Conservation (phyloP, 2,113 vertebrate genomes). For the Zosterops hypoxanthus region DNA sequence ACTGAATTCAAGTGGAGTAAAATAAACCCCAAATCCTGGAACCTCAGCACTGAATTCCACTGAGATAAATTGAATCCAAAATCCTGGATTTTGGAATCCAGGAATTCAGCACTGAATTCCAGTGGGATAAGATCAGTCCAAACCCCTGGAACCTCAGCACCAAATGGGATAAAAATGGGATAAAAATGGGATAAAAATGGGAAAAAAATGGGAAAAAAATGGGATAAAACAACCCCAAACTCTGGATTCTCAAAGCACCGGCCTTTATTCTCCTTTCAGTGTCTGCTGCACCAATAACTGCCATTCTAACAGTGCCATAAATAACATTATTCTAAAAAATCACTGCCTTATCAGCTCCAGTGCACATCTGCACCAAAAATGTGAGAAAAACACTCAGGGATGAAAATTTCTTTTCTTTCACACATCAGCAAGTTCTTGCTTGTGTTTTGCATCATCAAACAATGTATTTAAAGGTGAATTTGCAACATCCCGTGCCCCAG, state of each 20-base stretch:
- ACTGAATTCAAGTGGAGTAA: background rate
- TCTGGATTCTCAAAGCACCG: background rate
- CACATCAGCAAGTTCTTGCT: background rate
- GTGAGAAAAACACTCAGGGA: background rate
- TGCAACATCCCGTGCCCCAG: background rate
- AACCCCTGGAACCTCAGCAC: fast-evolving
- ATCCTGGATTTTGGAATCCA: background rate
- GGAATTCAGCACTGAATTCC: background rate
- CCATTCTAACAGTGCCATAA: background rate
- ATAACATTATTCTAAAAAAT: background rate
- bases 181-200: background rate
- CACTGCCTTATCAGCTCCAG: background rate
- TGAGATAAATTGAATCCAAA: background rate
- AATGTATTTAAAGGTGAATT: background rate
- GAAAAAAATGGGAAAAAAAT: background rate
- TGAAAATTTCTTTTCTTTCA: background rate
- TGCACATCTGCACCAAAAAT: background rate
- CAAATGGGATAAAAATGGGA: background rate
- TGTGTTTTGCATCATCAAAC: background rate
- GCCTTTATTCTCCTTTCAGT: background rate
- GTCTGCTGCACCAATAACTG: background rate
- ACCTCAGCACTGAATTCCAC: fast-evolving
- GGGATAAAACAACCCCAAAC: background rate
- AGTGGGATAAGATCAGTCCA: background rate
- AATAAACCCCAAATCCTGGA: background rate